Evolutionary conservation across 2,888 invertebrate genomes (phyloP), one percentile per base, ranked within the genome.

Genomic region (Frankliniella fusca): DNA sequence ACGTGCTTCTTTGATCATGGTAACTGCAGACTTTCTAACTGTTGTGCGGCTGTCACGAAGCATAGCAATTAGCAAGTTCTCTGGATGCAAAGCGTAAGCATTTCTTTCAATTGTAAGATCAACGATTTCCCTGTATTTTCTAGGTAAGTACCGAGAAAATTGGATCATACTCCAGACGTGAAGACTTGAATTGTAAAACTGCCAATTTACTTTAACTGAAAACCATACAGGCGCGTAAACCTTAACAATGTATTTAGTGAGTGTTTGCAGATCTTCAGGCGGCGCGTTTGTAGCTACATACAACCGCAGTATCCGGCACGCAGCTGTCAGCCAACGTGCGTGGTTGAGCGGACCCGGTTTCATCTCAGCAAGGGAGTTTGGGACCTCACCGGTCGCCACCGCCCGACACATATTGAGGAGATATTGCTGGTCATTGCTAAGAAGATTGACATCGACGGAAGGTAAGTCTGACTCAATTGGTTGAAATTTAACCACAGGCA

Each of bases 391-490:
- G n/a, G n/a, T n/a, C n/a, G n/a, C n/a, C n/a, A n/a, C n/a, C n/a
- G n/a, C n/a, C n/a, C n/a, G n/a, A n/a, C n/a, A n/a, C n/a, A n/a
- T n/a, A n/a, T n/a, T n/a, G n/a, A 70, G 65, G 38, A n/a, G 50
- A 23, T 48, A 85, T 83, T 76, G 84, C 83, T 85, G 85, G 81
- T 85, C 85, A 12, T 83, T 85, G 65, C 85, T 85, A n/a, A 85
- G 82, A 80, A 76, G 65, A 38, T 28, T n/a, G 54, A 15, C 48
- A 65, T 80, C 81, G 48, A 28, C 80, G 48, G 27, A 76, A 48
- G 81, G 27, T 61, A 81, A 48, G 54, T 80, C 18, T 76, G 70
- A 1, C 3, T 81, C 1, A 3, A 70, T 48, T 27, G 65, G 11
- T 54, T 80, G 76, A 54, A 81, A 82, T 10, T 80, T 80, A n/a